Base-by-base conservation (phyloP, 2,113 vertebrate species). In the Sebastes schlegelii region DNA sequence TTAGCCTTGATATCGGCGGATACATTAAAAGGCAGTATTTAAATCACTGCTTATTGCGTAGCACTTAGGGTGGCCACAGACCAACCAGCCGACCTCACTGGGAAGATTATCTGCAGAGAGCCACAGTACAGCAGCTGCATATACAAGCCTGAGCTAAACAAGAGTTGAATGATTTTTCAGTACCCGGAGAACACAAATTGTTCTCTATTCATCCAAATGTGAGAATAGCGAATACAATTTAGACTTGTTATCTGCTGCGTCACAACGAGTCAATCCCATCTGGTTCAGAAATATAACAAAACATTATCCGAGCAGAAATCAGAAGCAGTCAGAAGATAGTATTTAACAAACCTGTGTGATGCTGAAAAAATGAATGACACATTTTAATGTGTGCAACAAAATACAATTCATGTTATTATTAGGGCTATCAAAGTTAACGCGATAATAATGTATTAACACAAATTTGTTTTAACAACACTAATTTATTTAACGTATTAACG, bases 1-100 rank as follows among this genome's bases (percentile, higher is more conserved):
- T 84, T 86, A 89, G 89, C 77, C 82, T 67, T 26, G 74, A 90
- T 91, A 90, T 89, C 85, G 17, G 82, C 65, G 63, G 84, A 84
- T 83, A 76, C 82, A 89, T 81, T 79, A 83, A 92, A 86, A 75
- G 65, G 70, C 67, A 42, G 65, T 63, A 70, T 87, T 90, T 76
- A 85, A 91, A 86, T 82, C 52, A 70, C 77, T 74, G 75, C 64
- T 63, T 72, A 60, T 66, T 69, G 77, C 26, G 9, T 23, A 77
- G 74, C 77, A 82, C 73, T 68, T 77, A 76, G 52, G 66, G 72
- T 79, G 79, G 66, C 79, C 72, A 63, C 66, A 55, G n/a, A 84
- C 73, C 63, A 79, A 52, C 60, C 49, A 69, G 42, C 55, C 73
- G 74, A 49, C 55, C 73, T 77, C 78, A 54, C 68, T 82, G 77